Evolutionary conservation across 1,140 invertebrate species (phyloP), one percentile per base, ranked within the genome.

Genomic region (Centruroides vittatus): DNA sequence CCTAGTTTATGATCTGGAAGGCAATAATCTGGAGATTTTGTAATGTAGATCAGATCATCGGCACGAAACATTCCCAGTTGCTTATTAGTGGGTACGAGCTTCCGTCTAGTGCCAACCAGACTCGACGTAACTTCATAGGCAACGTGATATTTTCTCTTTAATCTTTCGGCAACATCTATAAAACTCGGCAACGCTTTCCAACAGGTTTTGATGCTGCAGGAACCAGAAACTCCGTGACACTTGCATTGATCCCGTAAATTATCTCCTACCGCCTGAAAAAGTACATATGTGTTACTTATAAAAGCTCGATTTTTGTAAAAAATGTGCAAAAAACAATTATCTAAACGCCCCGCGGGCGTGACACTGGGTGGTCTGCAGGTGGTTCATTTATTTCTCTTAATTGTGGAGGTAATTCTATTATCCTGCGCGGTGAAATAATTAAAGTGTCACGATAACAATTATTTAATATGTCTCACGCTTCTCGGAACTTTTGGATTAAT

Each of bases 141-240:
- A 12, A 85, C 85, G 68, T 93, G 89, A 71, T 95, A 96, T 70
- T 89, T 88, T 62, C 91, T 87, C 64, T 86, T 82, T 5, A 96
- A 75, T 70, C 86, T 84, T 71, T 93, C 86, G 58, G 90, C 85
- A 36, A 78, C 73, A 49, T 71, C 66, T 34, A 84, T 75, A 64
- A 92, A 83, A 34, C 84, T 77, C 1, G 87, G 84, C 63, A 95
- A 77, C 65, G 85, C 85, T 67, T 88, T 80, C 92, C 92, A 96
- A 72, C 93, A 97, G 3, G 94, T 89, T 59, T 88, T 82, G 61
- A 93, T 83, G 55, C 89, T 92, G 75, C 93, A 96, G 3, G 90
- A 93, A 0, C 92, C 93, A 1, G 89, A 93, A 74, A 96, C 92
- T 7, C 93, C 93, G 72, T 96, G 93, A 71, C 93, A 97, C 75